Evolutionary conservation across 2,113 vertebrate species (phyloP).

Genomic region (Malurus elegans): DNA sequence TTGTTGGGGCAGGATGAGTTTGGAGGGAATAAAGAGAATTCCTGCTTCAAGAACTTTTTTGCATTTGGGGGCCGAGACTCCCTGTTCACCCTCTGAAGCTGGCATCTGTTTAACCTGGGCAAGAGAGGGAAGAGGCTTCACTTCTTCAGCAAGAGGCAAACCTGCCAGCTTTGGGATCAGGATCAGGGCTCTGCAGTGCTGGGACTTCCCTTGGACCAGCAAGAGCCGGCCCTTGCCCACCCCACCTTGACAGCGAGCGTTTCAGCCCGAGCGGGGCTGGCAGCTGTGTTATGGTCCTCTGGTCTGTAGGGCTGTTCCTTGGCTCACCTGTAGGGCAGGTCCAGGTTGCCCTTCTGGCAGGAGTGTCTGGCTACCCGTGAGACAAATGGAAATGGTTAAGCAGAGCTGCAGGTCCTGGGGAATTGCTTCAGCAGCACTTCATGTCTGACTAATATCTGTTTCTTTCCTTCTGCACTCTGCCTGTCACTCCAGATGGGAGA

Average conservation of each 20-base stretch:
- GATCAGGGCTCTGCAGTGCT: neutral
- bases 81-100: neutral
- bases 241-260: accelerated
- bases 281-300: neutral
- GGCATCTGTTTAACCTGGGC: neutral
- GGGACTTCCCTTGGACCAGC: neutral
- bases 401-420: conserved; percentile 2
- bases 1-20: neutral
- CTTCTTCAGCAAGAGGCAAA: neutral
- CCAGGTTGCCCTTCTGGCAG: neutral
- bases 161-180: neutral
- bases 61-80: neutral
- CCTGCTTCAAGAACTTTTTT: neutral
- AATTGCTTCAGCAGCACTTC: conserved; percentile 26
- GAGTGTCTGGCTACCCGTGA: neutral
- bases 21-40: neutral
- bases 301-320: neutral
- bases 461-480: conserved; percentile 60
- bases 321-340: neutral
- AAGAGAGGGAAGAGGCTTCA: neutral
- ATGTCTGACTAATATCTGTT: conserved; percentile 42
- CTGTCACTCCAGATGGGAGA: conserved; percentile 74
- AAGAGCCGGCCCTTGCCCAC: neutral
- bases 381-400: neutral
- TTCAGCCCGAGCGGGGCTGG: neutral